Conservation (phyloP, 2,797 vertebrate species). For the Eremophila alpestris region DNA sequence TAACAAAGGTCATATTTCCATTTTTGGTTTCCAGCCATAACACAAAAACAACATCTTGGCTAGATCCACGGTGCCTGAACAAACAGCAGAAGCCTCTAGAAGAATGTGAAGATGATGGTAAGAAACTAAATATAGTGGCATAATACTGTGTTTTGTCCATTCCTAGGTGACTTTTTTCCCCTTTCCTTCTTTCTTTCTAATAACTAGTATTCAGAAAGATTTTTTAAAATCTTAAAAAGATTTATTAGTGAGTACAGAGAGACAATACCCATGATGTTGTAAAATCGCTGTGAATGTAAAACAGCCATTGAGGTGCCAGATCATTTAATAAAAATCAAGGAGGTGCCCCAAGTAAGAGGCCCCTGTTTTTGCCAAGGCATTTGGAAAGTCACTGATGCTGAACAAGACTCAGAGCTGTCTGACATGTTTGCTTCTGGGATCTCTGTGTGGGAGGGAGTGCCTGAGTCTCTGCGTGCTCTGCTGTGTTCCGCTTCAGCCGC, state of each 20-base stretch:
- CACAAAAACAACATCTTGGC: slow-evolving; percentile 99
- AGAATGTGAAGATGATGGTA: slow-evolving; percentile 99
- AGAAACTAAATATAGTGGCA: slow-evolving; percentile 18
- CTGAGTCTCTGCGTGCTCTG: not conserved
- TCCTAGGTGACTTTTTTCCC: not conserved
- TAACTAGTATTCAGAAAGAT: not conserved
- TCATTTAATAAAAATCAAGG: not conserved
- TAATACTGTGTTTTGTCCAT: not conserved
- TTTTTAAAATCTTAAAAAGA: not conserved
- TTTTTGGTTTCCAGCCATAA: slow-evolving; percentile 89
- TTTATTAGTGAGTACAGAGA: not conserved
- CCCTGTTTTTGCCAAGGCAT: not conserved
- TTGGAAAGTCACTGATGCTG: not conserved
- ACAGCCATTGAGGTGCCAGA: not conserved
- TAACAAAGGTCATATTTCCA: slow-evolving; percentile 58
- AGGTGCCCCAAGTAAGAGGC: not conserved
- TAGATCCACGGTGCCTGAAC: slow-evolving; percentile 98
- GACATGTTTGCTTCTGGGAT: not conserved
- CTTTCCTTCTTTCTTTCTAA: not conserved
- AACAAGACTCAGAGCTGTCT: not conserved
- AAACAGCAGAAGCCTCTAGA: slow-evolving; percentile 98
- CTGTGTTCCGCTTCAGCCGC: not conserved
- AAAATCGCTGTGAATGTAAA: not conserved
- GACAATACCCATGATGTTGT: not conserved
- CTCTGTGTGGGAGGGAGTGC: not conserved